These are phyloP conservation scores for Globicephala melas DNA, from an alignment of 2,113 vertebrate species.

Conservation along the genomic window DNA sequence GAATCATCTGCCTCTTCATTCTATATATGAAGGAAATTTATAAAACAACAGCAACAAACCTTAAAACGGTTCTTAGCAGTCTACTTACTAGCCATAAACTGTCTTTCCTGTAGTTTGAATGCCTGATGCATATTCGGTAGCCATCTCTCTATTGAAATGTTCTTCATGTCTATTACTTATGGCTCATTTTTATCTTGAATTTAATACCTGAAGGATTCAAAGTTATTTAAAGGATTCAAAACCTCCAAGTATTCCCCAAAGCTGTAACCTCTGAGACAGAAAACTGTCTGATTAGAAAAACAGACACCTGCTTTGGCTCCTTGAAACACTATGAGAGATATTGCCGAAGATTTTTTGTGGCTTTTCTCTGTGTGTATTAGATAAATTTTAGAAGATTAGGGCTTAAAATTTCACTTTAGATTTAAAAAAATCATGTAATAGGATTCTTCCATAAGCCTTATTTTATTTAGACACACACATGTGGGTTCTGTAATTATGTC, in stretches of 20 bases:
- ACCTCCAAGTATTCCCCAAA: constrained; percentile 53
- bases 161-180: constrained; percentile 50
- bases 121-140: background rate
- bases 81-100: background rate
- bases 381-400: background rate
- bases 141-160: background rate
- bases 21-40: background rate
- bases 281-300: constrained; percentile 55
- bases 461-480: background rate
- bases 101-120: background rate
- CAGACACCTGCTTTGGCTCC: background rate
- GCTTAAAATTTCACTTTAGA: constrained; percentile 46
- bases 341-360: constrained; percentile 66
- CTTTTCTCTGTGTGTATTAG: constrained; percentile 46
- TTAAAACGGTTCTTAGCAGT: background rate
- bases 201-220: constrained; percentile 48
- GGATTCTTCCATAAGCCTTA: constrained; percentile 9
- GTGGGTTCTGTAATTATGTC: constrained; percentile 27
- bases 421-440: constrained; percentile 23
- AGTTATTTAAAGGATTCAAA: constrained; percentile 59
- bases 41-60: background rate
- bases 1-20: background rate
- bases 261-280: constrained; percentile 53
- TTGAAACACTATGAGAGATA: background rate
- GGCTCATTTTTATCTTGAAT: constrained; percentile 58